These are phyloP conservation scores for Stictonetta naevosa DNA, from an alignment of 2,113 vertebrate genomes.

Conservation along the genomic window DNA sequence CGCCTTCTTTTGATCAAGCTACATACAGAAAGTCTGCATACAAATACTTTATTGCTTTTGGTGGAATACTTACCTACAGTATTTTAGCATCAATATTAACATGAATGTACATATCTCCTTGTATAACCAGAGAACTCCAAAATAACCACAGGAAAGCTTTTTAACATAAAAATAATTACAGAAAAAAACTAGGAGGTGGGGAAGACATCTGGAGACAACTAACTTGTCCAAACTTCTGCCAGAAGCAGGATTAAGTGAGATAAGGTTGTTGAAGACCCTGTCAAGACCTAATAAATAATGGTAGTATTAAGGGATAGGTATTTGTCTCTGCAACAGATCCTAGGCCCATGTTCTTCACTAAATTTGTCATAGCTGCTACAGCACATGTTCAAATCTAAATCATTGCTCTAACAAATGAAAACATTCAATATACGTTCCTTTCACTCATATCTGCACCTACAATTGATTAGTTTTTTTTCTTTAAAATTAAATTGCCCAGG, in stretches of 20 bases:
- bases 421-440: not conserved
- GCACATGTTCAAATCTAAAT: not conserved
- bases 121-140: not conserved
- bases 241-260: not conserved
- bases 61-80: not conserved
- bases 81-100: not conserved
- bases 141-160: not conserved
- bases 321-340: not conserved
- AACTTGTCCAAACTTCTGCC: not conserved
- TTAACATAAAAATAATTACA: not conserved
- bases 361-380: not conserved
- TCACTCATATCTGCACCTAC: not conserved
- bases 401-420: not conserved
- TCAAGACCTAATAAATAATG: not conserved
- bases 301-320: rapidly evolving
- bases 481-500: not conserved
- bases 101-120: not conserved
- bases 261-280: not conserved
- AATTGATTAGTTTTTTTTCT: rapidly evolving
- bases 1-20: not conserved
- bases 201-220: not conserved
- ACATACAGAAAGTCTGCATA: not conserved
- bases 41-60: not conserved
- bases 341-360: not conserved
- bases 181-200: not conserved